Evolutionary conservation across 2,888 invertebrate genomes (phyloP), one percentile per base, ranked within the genome.

Genomic region (Cinara cedri): DNA sequence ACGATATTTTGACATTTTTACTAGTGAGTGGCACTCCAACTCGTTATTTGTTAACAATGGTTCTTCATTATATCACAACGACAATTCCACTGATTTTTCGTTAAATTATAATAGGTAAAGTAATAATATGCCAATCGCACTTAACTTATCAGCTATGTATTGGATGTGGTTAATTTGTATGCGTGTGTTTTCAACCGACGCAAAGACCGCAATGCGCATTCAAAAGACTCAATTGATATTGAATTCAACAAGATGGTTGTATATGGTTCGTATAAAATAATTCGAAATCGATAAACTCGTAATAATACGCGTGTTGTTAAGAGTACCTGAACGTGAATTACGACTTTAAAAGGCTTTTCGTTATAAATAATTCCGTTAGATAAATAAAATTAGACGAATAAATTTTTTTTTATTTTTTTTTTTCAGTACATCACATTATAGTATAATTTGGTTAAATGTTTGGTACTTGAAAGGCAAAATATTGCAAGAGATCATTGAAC

Each of bases 181-280:
- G 14, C 74, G 49, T 51, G 63, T 74, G 74, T 74, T 74, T 63
- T 34, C 65, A 66, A 55, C 75, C 75, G 44, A 54, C 44, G 19
- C 16, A 76, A 66, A 55, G 14, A 16, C 55, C 19, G 75, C 66
- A 76, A 44, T 66, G 75, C 75, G 75, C 55, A 76, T 65, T 76
- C 51, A 65, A 75, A 75, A 63, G 51, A 65, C 42, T 51, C 65
- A 44, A 54, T 24, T 51, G 16, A 54, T 55, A 54, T 75, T 63
- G 74, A 65, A 51, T 51, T 24, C 21, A 34, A 74, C 74, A 65
- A 54, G 19, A 65, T 55, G 19, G 44, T 44, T 21, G 34, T 34
- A 6, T 55, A 54, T 14, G 51, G n/a, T n/a, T n/a, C n/a, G n/a
- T n/a, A 21, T 21, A 46, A 57, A 66, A 76, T 65, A 65, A 74